Evolutionary conservation across 2,797 vertebrate genomes (phyloP).

Genomic region (Trematomus bernacchii): DNA sequence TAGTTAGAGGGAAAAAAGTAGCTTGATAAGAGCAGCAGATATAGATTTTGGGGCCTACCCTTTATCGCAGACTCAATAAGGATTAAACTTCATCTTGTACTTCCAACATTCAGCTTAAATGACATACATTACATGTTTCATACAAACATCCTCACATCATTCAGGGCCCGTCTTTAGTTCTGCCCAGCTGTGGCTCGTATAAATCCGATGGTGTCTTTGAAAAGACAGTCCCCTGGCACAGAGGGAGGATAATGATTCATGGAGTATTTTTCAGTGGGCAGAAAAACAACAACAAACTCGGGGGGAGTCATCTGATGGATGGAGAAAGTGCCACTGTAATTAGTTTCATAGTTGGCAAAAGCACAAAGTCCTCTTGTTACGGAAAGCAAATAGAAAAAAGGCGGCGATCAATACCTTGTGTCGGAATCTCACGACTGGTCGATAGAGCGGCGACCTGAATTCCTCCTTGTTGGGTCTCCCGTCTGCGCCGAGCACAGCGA

Average conservation of each 20-base stretch:
- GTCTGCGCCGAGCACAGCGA: conserved; percentile 80
- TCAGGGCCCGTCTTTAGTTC: conserved; percentile 40
- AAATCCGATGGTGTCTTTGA: conserved; percentile 55
- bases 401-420: conserved; percentile 92
- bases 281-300: conserved; percentile 57
- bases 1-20: conserved; percentile 22
- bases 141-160: conserved; percentile 33
- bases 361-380: conserved; percentile 54
- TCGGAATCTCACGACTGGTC: conserved; percentile 90
- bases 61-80: conserved; percentile 53
- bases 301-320: conserved; percentile 46
- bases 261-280: conserved; percentile 55
- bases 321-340: conserved; percentile 63
- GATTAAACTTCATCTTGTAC: conserved; percentile 59
- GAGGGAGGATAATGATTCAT: conserved; percentile 65
- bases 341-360: conserved; percentile 70
- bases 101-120: conserved; percentile 58
- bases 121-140: conserved; percentile 1
- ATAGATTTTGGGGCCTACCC: conserved; percentile 35
- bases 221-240: conserved; percentile 51
- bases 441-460: conserved; percentile 84
- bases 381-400: conserved; percentile 62
- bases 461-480: conserved; percentile 88
- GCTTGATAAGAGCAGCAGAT: conserved; percentile 30
- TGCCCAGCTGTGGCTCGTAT: conserved; percentile 36